Evolutionary conservation across 2,113 vertebrate species (phyloP).

Genomic region (Misgurnus mizolepis): DNA sequence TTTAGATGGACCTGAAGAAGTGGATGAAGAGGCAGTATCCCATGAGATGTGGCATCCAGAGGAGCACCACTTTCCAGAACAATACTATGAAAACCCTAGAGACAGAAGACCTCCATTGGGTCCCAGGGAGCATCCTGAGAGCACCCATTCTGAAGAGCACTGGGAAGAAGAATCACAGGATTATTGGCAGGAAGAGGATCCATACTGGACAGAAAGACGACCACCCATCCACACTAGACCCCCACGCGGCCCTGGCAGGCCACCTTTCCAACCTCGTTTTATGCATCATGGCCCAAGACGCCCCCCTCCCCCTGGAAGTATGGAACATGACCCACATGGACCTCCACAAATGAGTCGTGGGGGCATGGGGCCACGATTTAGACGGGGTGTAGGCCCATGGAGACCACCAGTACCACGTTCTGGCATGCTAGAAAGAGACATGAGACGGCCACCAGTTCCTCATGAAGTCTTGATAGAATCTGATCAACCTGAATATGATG

Average conservation of each 20-base stretch:
- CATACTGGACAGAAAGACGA: slow-evolving; percentile 81
- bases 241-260: slow-evolving; percentile 68
- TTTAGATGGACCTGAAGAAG: slow-evolving; percentile 71
- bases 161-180: slow-evolving; percentile 84
- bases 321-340: slow-evolving; percentile 61
- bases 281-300: slow-evolving; percentile 68
- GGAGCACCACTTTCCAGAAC: slow-evolving; percentile 75
- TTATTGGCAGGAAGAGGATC: slow-evolving; percentile 80
- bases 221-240: slow-evolving; percentile 75
- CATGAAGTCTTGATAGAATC: slow-evolving; percentile 64
- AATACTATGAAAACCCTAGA: slow-evolving; percentile 74
- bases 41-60: slow-evolving; percentile 77
- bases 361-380: slow-evolving; percentile 70
- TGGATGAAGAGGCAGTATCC: slow-evolving; percentile 52
- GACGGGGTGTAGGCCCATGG: slow-evolving; percentile 68
- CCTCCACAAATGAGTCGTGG: slow-evolving; percentile 60
- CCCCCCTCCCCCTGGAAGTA: slow-evolving; percentile 63
- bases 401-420: slow-evolving; percentile 71
- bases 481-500: slow-evolving; percentile 69
- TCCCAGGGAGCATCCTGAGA: slow-evolving; percentile 70
- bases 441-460: slow-evolving; percentile 71
- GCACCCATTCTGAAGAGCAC: slow-evolving; percentile 72
- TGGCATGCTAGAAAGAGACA: slow-evolving; percentile 53
- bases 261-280: slow-evolving; percentile 79
- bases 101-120: slow-evolving; percentile 70